A percentile compares a stretch with the other conserved stretches of the same genome.
Evolutionary conservation across 1,140 invertebrate genomes (phyloP).

Genomic region (Stegodyphus mimosarum): DNA sequence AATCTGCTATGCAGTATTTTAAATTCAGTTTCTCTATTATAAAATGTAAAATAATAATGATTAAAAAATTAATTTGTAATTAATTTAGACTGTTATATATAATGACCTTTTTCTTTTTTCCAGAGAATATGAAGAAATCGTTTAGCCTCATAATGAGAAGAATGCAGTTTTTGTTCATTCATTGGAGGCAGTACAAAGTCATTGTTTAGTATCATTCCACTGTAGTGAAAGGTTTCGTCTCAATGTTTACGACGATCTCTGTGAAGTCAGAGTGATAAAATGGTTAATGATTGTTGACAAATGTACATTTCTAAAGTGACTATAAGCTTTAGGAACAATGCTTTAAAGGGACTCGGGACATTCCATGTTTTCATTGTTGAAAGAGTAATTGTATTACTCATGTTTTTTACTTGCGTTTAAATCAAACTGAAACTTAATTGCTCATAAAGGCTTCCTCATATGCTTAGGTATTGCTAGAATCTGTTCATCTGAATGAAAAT

Average conservation of each 20-base stretch:
- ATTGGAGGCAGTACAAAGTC: constrained; percentile 41
- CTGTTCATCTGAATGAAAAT: not conserved
- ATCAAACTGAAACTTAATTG: not conserved
- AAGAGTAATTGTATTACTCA: not conserved
- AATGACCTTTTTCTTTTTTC: no score
- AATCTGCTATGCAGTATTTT: no score
- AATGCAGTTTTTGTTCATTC: constrained; percentile 4
- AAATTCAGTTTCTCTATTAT: no score
- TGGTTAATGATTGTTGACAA: not conserved
- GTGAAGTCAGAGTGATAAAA: constrained; percentile 28
- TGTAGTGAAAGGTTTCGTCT: not conserved
- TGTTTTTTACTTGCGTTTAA: not conserved
- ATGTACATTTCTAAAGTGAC: not conserved
- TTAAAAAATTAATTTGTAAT: no score
- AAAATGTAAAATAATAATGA: no score
- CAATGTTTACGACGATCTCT: constrained; percentile 49
- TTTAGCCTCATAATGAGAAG: not conserved
- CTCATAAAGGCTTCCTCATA: not conserved
- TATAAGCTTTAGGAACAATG: not conserved
- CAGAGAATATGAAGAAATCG: not conserved
- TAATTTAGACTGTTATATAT: no score
- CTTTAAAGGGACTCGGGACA: not conserved
- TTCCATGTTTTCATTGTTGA: not conserved
- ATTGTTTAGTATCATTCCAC: constrained; percentile 44
- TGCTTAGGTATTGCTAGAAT: not conserved